Evolutionary conservation across 2,888 invertebrate species (phyloP), one percentile per base, ranked within the genome.

Genomic region (Chymomyza amoena): DNA sequence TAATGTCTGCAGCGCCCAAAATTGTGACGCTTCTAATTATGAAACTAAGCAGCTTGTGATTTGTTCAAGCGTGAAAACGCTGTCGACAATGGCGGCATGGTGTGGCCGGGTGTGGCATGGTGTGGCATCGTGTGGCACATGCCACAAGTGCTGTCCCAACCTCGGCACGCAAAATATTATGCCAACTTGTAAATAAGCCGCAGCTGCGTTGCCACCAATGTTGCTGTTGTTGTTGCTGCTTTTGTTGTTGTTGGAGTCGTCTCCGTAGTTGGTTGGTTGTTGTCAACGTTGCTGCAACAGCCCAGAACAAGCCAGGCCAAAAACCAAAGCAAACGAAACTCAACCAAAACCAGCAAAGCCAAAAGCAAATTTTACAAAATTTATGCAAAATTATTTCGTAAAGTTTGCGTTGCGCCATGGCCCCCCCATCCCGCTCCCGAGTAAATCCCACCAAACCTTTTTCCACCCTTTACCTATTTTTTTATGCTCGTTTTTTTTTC

Each of bases 361-460:
- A 88, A 87, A 76, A 84, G 82, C 81, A 82, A 84, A 85, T 87
- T 88, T 88, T 73, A 75, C 75, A 81, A 89, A 89, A 89, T 88
- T 84, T 88, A 88, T 88, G 88, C 89, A 89, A 88, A 89, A 89
- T 89, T 89, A 89, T 89, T 85, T 87, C 73, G 79, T 84, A 87
- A 87, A 84, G 81, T 85, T 84, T 84, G 81, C 71, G 77, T 65
- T 73, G 15, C 28, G 25, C 28, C 16, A 5, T 1, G 25, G 28
- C 15, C 4, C 9, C 45, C n/a, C n/a, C n/a, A n/a, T n/a, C n/a
- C n/a, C 18, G 5, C 39, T 28, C 25, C 1, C 32, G 32, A 32
- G 32, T 32, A 32, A 32, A 2, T 6, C 20, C 45, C 28, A 25
- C 60, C 36, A 7, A 32, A 28, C 32, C 54, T 32, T 51, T 52